Conservation (phyloP, 2,888 invertebrate genomes). For the Allygus modestus region DNA sequence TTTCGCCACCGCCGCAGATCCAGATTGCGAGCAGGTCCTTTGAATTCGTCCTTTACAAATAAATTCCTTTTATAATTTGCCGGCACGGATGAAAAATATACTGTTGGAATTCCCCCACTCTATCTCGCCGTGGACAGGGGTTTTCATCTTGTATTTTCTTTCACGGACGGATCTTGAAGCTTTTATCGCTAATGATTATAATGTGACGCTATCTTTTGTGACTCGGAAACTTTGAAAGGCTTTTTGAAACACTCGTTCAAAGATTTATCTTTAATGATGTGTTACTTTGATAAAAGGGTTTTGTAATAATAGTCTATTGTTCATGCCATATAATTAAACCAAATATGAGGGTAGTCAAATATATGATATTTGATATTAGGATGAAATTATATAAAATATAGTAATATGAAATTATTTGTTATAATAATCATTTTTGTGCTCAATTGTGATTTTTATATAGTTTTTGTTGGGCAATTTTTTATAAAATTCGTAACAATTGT, state of each 20-base stretch:
- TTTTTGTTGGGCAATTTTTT: no score
- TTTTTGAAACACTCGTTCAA: not conserved
- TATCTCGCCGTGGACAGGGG: not conserved
- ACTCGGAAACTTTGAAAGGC: constrained; percentile 3
- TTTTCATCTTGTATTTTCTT: constrained; percentile 4
- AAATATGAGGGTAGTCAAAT: no score
- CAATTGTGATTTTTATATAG: no score
- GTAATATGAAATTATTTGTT: no score
- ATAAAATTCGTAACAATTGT: no score
- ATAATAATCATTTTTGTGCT: no score
- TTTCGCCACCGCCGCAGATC: not conserved
- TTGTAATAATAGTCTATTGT: no score
- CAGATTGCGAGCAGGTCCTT: constrained; percentile 11
- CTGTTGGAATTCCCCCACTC: constrained; percentile 1
- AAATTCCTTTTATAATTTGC: constrained; percentile 17
- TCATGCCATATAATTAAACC: no score
- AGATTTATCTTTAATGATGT: constrained; percentile 10
- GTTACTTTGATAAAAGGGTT: not conserved
- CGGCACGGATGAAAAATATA: not conserved
- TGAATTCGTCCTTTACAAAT: constrained; percentile 28
- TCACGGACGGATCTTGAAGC: not conserved
- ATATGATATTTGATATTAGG: no score
- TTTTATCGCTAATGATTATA: constrained; percentile 35
- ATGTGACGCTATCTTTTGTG: constrained; percentile 25
- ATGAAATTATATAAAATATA: no score